Conservation (phyloP, 2,888 invertebrate species). For the Stenurella melanura region DNA sequence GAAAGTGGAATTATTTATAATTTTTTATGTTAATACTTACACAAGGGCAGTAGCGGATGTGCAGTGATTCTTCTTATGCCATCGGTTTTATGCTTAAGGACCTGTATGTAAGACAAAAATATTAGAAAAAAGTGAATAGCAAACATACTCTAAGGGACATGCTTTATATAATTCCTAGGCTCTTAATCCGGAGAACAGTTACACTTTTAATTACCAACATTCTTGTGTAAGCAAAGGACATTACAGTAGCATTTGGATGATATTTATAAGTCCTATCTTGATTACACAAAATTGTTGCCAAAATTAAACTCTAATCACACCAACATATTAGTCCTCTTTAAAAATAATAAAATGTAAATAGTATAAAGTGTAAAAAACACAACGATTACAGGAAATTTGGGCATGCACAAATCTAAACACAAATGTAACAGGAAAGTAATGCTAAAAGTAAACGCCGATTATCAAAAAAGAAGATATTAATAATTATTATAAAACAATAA, state of each 20-base stretch:
- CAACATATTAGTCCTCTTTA: slow-evolving; percentile 3
- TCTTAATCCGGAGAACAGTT: not conserved
- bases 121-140: slow-evolving; percentile 12
- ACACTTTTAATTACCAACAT: not conserved
- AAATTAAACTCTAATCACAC: slow-evolving; percentile 7
- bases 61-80: slow-evolving; percentile 96
- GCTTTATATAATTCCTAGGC: slow-evolving; percentile 1
- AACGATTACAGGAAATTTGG: slow-evolving; percentile 7
- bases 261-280: not conserved
- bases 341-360: not conserved
- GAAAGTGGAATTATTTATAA: no score
- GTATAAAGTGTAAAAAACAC: not conserved
- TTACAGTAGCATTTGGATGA: not conserved
- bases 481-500: not conserved
- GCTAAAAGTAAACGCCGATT: not conserved
- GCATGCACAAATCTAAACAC: slow-evolving; percentile 29
- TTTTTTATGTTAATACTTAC: slow-evolving; percentile 79
- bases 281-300: slow-evolving; percentile 14
- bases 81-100: slow-evolving; percentile 94
- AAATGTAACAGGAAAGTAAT: not conserved
- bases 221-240: not conserved
- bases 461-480: slow-evolving; percentile 9
- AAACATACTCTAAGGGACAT: slow-evolving; percentile 4
- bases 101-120: slow-evolving; percentile 77
- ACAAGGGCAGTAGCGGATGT: slow-evolving; percentile 95